Base-by-base conservation (phyloP, 1,140 invertebrate species). In the Brachionus manjavacas region DNA sequence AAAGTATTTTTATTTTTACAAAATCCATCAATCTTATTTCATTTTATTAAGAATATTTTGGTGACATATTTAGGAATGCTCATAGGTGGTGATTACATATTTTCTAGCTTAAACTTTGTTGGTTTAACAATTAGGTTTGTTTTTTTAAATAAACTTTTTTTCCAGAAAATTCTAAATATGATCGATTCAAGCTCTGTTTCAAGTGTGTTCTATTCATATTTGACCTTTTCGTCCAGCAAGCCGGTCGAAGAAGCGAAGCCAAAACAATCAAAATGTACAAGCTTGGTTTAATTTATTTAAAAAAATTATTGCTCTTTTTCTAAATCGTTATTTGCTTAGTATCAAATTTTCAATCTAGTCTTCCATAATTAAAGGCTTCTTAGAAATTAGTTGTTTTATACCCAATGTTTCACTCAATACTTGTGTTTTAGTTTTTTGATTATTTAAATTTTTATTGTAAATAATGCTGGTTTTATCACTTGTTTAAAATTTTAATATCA, bases 21-120 rank as follows among this genome's bases (percentile, higher is more conserved):
- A 74, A 74, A 35, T 74, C n/a, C 2, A 16, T 46, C 12, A 28
- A 28, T 23, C 2, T 49, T 3, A n/a, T 46, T 43, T 23, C 11
- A 49, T 9, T 49, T 76, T 76, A 68, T 85, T 28, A 60, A 76
- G 96, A 87, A 92, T 87, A 88, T 92, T 49, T 84, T 91, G 23
- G 88, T 91, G 1, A 92, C 91, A 2, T 92, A 92, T 86, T 85
- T 91, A 79, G 97, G 97, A 31, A 99, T 99, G 96, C 92, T 97
- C 28, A 94, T 98, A 81, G 96, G 96, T 64, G 96, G 96, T 12
- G 97, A 99, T 90, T 99, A 99, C 89, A 92, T 98, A 68, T 99
- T 97, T 88, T 94, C 94, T 3, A 93, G 92, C 92, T 89, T 94
- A 25, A 99, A 99, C 89, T 99, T 98, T 91, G 90, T 96, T 85